Conservation (phyloP, 2,797 vertebrate genomes). For the Oceanodroma leucorhoa region DNA sequence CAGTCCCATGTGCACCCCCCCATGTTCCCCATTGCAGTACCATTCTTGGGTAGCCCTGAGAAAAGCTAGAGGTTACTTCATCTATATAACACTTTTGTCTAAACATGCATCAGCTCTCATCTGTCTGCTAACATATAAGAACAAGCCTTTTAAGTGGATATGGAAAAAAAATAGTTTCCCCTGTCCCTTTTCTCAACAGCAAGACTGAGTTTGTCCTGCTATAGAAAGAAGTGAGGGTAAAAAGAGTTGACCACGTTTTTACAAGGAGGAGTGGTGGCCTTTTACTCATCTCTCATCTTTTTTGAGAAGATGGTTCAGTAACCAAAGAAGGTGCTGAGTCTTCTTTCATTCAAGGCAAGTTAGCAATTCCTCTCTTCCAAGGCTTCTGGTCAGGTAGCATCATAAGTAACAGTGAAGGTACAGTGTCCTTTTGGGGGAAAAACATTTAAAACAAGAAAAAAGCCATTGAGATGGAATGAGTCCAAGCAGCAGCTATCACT, state of each 20-base stretch:
- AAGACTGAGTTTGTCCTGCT: background rate
- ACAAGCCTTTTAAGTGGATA: background rate
- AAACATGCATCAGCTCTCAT: background rate
- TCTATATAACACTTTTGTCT: background rate
- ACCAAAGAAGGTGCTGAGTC: background rate
- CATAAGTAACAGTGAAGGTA: background rate
- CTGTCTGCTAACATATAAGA: background rate
- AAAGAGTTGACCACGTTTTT: background rate
- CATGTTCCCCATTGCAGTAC: fast-evolving
- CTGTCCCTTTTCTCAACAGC: background rate
- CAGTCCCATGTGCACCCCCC: fast-evolving
- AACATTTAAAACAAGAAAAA: background rate
- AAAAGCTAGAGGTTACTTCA: background rate
- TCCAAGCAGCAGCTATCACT: background rate
- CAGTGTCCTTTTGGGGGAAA: background rate
- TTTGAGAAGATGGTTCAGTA: background rate
- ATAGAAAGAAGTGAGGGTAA: background rate
- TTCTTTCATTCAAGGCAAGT: background rate
- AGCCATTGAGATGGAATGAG: background rate
- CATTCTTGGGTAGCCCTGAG: background rate
- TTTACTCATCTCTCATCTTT: background rate
- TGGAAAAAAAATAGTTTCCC: background rate
- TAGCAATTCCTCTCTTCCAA: background rate
- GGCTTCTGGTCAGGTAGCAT: background rate
- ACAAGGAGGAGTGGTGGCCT: background rate